Evolutionary conservation across 2,888 invertebrate genomes (phyloP).

Genomic region (Leistus spinibarbis): DNA sequence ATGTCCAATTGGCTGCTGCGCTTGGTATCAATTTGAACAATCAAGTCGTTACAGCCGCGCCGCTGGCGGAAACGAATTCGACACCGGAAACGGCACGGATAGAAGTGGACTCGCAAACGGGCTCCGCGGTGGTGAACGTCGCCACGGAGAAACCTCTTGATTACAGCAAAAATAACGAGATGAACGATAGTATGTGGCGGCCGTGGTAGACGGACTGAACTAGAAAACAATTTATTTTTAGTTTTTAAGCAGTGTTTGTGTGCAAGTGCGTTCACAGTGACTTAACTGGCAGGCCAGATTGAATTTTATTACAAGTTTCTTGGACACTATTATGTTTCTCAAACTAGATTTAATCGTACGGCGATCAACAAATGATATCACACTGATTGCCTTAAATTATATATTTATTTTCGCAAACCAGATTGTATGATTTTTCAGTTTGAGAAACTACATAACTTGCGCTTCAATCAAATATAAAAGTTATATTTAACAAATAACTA

Average conservation of each 20-base stretch:
- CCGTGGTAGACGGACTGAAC: slow-evolving; percentile 57
- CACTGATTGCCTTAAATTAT: slow-evolving; percentile 8
- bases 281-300: slow-evolving; percentile 21
- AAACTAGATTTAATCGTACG: background rate
- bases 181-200: slow-evolving; percentile 61
- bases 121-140: slow-evolving; percentile 1
- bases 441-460: background rate
- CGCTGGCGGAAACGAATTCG: slow-evolving; percentile 39
- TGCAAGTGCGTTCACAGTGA: background rate
- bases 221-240: background rate
- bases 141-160: slow-evolving; percentile 59
- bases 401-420: background rate
- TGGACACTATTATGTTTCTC: background rate
- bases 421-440: background rate
- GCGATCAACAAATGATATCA: background rate
- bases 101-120: slow-evolving; percentile 29
- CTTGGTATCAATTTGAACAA: slow-evolving; percentile 55
- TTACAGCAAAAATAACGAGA: slow-evolving; percentile 58
- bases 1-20: slow-evolving; percentile 65
- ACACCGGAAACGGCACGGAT: slow-evolving; percentile 39
- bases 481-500: background rate
- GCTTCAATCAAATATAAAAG: background rate
- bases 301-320: background rate
- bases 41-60: slow-evolving; percentile 44
- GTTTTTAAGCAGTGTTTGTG: background rate